Conservation (phyloP, 2,113 vertebrate species). For the Galemys pyrenaicus region DNA sequence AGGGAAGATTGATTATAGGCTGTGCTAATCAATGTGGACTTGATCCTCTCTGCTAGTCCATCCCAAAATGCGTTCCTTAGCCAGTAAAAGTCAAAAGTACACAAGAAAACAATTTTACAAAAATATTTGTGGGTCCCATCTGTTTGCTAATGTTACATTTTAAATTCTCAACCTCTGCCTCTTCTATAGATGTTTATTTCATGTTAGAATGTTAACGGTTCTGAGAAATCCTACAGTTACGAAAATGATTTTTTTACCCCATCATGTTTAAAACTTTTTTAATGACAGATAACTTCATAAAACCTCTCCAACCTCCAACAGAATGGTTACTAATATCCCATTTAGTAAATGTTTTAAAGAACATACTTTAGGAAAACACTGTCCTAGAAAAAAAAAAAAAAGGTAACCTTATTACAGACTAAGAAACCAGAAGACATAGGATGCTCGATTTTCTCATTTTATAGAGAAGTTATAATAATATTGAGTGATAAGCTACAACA, state of each 20-base stretch:
- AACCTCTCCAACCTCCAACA: not conserved
- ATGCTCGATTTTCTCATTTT: not conserved
- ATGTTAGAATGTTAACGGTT: not conserved
- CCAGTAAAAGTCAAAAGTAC: not conserved
- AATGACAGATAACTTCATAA: not conserved
- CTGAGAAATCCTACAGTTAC: not conserved
- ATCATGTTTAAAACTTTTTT: not conserved
- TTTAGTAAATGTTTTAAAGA: not conserved
- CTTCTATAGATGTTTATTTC: not conserved
- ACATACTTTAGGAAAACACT: not conserved
- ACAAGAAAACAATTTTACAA: not conserved
- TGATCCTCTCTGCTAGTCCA: not conserved
- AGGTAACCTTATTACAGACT: not conserved
- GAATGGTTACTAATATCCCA: constrained; percentile 9
- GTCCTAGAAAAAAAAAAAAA: not conserved
- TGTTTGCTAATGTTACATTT: not conserved
- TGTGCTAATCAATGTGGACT: not conserved
- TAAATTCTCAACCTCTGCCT: not conserved
- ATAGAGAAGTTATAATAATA: not conserved
- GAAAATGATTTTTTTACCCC: not conserved
- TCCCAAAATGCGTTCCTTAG: not conserved
- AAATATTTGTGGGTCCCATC: not conserved
- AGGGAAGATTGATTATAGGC: not conserved
- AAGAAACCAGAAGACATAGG: not conserved
- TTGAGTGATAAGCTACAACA: not conserved